Evolutionary conservation across 1,140 invertebrate genomes (phyloP), one percentile per base, ranked within the genome.

Genomic region (Bombus vancouverensis): DNA sequence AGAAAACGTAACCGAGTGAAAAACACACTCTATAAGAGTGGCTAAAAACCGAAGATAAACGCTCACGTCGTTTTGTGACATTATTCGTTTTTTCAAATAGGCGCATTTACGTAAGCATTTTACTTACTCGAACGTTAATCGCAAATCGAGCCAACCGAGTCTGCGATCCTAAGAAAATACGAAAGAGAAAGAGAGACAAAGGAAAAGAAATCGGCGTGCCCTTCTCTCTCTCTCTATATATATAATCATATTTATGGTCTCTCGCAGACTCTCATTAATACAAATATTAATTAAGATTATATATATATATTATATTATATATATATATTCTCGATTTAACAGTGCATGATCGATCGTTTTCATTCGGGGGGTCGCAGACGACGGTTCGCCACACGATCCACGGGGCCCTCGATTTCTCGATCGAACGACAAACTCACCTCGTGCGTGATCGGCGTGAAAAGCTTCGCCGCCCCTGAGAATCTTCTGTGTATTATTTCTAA

Each of bases 401-500:
- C 77, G 85, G 74, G 74, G 74, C 66, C 73, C 42, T 13, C 86
- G 37, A 83, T 81, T 88, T 88, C 28, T 83, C 37, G 39, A 88
- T 84, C 71, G 42, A 72, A 71, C 66, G 57, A 88, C 57, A 62
- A 72, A 79, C 53, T 77, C 74, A 79, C 62, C 34, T 87, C 70
- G 62, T 75, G 86, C 78, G 85, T 87, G 37, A 83, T 57, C 68
- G 74, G 74, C 76, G 75, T 71, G 78, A 88, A 82, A 73, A 88
- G 62, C 86, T 88, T 66, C 82, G 80, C 75, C 81, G 75, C 75
- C 71, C 78, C 86, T 77, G 86, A 83, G n/a, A 87, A 84, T 84
- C 84, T 83, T 88, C 84, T 87, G 86, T 88, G 86, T 88, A 88
- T 88, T 88, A 88, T 88, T 88, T 88, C 87, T 88, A 88, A 84